phyloP scores from a whole-genome alignment of 2,888 invertebrate species.

The Epinotia brunnichana region DNA sequence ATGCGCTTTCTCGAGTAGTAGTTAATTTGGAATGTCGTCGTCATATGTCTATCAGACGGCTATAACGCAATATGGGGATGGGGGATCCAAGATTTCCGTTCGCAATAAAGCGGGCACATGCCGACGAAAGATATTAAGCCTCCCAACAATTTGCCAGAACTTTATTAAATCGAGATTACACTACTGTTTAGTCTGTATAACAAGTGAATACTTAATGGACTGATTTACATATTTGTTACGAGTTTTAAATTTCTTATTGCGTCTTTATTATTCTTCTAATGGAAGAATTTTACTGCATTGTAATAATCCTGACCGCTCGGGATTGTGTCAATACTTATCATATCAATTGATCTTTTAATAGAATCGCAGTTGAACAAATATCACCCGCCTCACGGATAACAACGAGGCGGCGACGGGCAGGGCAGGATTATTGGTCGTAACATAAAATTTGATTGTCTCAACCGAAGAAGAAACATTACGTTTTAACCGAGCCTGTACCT shows the following conservation, averaged over 20 bases:
- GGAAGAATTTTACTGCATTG: not conserved
- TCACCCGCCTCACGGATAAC: conserved; percentile 24
- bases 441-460: conserved; percentile 36
- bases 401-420: conserved; percentile 13
- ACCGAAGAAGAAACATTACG: conserved; percentile 32
- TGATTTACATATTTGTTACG: conserved; percentile 18
- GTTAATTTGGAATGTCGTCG: conserved; percentile 63
- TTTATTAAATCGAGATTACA: conserved; percentile 56
- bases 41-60: conserved; percentile 73
- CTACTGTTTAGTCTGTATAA: conserved; percentile 45
- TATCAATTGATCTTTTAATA: conserved; percentile 24
- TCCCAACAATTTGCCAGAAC: conserved; percentile 59
- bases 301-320: not conserved
- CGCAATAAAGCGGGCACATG: conserved; percentile 72
- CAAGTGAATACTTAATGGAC: conserved; percentile 19
- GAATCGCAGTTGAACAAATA: conserved; percentile 35
- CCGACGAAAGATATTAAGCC: conserved; percentile 72
- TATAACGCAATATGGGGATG: conserved; percentile 59
- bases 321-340: conserved; percentile 4
- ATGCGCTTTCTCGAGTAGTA: conserved; percentile 42
- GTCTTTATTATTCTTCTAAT: not conserved
- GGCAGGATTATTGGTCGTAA: conserved; percentile 25
- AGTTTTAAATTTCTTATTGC: not conserved
- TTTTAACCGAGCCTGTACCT: conserved; percentile 24
- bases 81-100: conserved; percentile 72